phyloP scores from a whole-genome alignment of 1,140 invertebrate genomes.

The Drosophila ambigua region DNA sequence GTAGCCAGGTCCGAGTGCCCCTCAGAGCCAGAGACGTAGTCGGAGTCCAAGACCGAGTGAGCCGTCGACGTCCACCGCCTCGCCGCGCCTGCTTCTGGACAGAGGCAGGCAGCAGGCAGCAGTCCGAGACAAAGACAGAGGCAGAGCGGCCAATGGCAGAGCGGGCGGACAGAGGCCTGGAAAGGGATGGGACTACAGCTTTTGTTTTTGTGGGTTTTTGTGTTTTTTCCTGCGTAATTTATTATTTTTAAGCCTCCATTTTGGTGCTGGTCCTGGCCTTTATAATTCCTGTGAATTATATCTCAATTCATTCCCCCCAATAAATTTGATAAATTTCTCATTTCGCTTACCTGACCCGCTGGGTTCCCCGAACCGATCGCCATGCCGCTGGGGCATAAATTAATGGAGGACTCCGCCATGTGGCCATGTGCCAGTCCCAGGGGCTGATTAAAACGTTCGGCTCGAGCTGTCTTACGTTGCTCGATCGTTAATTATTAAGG shows the following conservation, averaged over 20 bases:
- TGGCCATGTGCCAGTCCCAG: conserved; percentile 10
- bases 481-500: conserved; percentile 67
- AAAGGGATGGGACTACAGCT: conserved; percentile 28
- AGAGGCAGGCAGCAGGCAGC: conserved; percentile 17
- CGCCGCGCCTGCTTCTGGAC: conserved; percentile 27
- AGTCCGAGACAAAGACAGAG: conserved; percentile 15
- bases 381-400: conserved; percentile 65
- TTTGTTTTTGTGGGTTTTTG: conserved; percentile 49
- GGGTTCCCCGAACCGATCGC: conserved; percentile 44
- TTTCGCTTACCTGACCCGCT: conserved; percentile 68
- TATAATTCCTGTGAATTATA: conserved; percentile 79
- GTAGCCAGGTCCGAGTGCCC: conserved; percentile 24
- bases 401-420: conserved; percentile 54
- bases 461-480: conserved; percentile 51
- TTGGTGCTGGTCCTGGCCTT: conserved; percentile 55
- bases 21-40: neutral
- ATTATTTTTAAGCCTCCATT: conserved; percentile 74
- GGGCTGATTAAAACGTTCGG: conserved; percentile 73
- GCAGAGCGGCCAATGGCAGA: conserved; percentile 50
- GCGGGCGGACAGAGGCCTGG: conserved; percentile 12
- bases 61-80: conserved; percentile 6
- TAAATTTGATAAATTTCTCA: conserved; percentile 81
- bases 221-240: conserved; percentile 52
- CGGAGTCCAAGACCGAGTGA: conserved; percentile 19
- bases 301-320: conserved; percentile 73